Evolutionary conservation across 2,797 vertebrate genomes (phyloP).

Genomic region (Chelonia mydas): DNA sequence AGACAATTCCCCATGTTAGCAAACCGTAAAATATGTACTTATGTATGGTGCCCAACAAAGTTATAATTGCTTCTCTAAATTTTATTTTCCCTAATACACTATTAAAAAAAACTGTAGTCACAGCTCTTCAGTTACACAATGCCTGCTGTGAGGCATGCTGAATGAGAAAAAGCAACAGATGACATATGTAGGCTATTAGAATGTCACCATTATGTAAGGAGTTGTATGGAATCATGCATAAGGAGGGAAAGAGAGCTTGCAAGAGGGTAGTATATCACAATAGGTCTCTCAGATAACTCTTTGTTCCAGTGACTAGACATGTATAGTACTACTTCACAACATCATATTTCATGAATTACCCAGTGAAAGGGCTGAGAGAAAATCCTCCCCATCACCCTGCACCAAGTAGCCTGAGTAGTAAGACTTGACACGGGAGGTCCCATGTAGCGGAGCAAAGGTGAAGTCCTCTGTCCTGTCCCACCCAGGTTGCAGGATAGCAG

Average conservation of each 20-base stretch:
- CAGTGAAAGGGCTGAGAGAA: not conserved
- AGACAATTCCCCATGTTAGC: not conserved
- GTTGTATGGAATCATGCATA: not conserved
- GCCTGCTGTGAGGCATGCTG: not conserved
- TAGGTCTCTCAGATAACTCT: no score
- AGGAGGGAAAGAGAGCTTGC: not conserved
- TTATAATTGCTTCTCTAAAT: not conserved
- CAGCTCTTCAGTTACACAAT: not conserved
- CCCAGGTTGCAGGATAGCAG: no score
- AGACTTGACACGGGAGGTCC: not conserved
- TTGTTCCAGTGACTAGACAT: no score
- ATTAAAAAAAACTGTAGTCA: not conserved
- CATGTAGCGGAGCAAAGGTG: not conserved
- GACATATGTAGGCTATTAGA: no score
- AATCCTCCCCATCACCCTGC: not conserved
- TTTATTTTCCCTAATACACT: not conserved
- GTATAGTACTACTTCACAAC: not conserved
- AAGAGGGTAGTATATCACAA: not conserved
- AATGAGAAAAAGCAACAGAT: no score
- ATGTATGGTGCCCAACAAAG: not conserved
- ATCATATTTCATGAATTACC: not conserved
- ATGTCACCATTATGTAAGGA: no score
- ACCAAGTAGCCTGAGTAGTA: not conserved
- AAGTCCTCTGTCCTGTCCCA: no score
- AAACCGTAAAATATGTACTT: not conserved